A percentile compares a stretch with the other conserved stretches of the same genome.
These are phyloP conservation scores for Rhynchopsitta pachyrhyncha DNA, from an alignment of 2,113 vertebrate genomes.

Conservation along the genomic window DNA sequence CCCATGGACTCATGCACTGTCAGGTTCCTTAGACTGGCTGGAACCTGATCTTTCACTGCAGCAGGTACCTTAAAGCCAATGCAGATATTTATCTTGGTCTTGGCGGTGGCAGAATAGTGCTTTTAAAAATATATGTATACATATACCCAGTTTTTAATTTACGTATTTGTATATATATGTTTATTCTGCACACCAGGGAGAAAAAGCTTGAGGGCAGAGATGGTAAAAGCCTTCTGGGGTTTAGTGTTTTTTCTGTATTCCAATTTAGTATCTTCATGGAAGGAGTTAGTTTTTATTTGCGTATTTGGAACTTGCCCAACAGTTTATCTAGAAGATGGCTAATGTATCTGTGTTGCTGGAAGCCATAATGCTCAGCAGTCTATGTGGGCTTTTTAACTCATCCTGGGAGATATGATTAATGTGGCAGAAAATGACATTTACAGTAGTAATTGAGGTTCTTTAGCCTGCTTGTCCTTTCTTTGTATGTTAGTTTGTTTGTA, in stretches of 20 bases:
- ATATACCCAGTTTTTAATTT: background rate
- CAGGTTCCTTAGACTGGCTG: background rate
- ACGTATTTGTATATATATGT: background rate
- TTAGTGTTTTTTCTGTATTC: background rate
- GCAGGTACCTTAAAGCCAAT: background rate
- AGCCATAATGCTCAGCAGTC: background rate
- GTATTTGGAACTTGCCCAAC: background rate
- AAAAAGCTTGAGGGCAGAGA: background rate
- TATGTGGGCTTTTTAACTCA: background rate
- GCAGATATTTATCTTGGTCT: background rate
- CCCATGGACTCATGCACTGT: background rate
- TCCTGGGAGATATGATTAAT: slow-evolving; percentile 21
- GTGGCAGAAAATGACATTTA: slow-evolving; percentile 20
- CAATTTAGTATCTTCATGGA: background rate
- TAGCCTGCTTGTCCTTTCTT: background rate
- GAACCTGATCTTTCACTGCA: background rate
- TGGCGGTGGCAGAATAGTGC: background rate
- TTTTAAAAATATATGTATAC: background rate
- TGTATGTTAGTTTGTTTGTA: slow-evolving; percentile 1
- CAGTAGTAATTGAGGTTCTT: background rate
- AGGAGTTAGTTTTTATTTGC: background rate
- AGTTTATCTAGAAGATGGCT: background rate
- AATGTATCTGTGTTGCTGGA: background rate
- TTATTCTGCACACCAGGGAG: background rate
- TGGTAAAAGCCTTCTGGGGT: background rate